These are phyloP conservation scores for Zosterops pallidus DNA, from an alignment of 2,113 vertebrate species.

Conservation along the genomic window DNA sequence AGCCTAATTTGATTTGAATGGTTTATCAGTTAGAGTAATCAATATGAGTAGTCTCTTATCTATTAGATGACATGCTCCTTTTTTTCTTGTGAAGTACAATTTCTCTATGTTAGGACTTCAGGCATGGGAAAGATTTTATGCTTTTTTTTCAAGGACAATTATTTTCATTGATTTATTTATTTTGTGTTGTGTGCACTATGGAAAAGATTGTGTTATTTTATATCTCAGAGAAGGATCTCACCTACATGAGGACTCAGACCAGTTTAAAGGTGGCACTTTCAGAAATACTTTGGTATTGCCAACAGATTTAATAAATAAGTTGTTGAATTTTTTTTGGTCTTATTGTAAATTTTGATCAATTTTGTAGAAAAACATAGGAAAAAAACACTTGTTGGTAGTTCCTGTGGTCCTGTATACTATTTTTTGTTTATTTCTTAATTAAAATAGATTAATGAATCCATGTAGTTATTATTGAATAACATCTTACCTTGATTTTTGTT, in stretches of 20 bases:
- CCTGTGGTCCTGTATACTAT: accelerated
- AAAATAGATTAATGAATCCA: neutral
- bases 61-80: neutral
- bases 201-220: neutral
- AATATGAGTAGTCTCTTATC: neutral
- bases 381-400: neutral
- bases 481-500: neutral
- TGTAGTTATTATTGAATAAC: neutral
- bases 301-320: neutral
- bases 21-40: neutral
- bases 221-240: neutral
- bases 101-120: neutral
- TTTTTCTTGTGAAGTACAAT: neutral
- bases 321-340: neutral
- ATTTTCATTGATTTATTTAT: neutral
- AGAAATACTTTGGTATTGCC: neutral
- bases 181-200: neutral
- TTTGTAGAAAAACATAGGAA: neutral
- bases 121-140: neutral
- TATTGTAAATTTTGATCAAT: neutral
- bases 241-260: neutral
- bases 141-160: neutral
- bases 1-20: neutral
- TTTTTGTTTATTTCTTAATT: neutral
- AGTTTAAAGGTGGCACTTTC: neutral